Evolutionary conservation across 2,113 vertebrate species (phyloP), one percentile per base, ranked within the genome.

Genomic region (Oxyura jamaicensis): DNA sequence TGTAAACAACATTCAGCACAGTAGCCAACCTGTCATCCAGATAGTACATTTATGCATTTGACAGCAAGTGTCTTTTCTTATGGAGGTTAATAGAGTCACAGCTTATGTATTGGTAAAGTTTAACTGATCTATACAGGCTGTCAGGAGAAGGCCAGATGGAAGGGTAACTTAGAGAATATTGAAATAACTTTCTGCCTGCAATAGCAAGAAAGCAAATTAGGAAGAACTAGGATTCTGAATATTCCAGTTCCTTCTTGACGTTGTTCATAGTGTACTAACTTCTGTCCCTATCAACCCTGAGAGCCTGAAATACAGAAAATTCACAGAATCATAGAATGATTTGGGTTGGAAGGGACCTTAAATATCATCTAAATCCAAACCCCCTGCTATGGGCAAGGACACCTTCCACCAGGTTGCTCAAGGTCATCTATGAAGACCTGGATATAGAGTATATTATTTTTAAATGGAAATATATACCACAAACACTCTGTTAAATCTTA

Each of bases 131-230:
- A 53, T 66, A 67, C 5, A 90, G 66, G 56, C 66, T 91, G 80
- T 83, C 66, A 78, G 71, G 53, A 76, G 60, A 76, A 79, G 71
- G 28, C 41, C 33, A 89, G 68, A 39, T 59, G 25, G 53, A 68
- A 36, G 55, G 10, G 19, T 52, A 84, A 93, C 83, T 82, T 60
- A 75, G 44, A 89, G 95, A 94, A 84, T 53, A 89, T 31, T 58
- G 63, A 95, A 92, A 93, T 85, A 92, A 94, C 71, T 94, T 96
- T 71, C 48, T 72, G 7, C 2, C 28, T 87, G 25, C 39, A 36
- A 10, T 66, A 91, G 53, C 19, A 73, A 89, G 33, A 11, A 85
- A 13, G 25, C 8, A 77, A 88, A 76, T 79, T 22, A 53, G 39
- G 33, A 91, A 93, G 81, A 95, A 80, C 14, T 67, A 62, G 52